phyloP scores from a whole-genome alignment of 2,888 invertebrate genomes.

The Maniola hyperantus region DNA sequence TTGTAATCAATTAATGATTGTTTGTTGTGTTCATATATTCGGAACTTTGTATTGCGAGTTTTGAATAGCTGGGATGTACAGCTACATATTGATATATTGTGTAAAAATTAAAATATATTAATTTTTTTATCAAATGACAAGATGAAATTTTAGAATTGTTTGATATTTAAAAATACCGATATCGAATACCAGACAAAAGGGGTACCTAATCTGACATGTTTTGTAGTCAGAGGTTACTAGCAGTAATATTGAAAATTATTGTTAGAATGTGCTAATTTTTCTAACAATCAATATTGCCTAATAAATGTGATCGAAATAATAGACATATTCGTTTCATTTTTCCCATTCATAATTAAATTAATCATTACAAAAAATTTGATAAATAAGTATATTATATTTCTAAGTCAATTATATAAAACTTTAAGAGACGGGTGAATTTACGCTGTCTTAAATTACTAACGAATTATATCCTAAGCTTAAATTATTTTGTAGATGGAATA shows the following conservation, averaged over 20 bases:
- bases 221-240: neutral
- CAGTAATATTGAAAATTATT: neutral
- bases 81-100: neutral
- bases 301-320: constrained; percentile 65
- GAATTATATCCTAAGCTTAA: constrained; percentile 72
- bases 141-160: neutral
- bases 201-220: neutral
- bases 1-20: neutral
- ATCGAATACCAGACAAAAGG: too few species aligned
- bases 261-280: constrained; percentile 18
- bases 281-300: constrained; percentile 39
- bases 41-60: neutral
- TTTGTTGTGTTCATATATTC: neutral
- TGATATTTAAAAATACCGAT: too few species aligned
- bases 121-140: neutral
- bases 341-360: constrained; percentile 78
- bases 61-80: neutral
- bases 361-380: constrained; percentile 76
- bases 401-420: constrained; percentile 82
- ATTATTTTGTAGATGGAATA: constrained; percentile 81
- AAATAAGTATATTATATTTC: constrained; percentile 84
- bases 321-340: constrained; percentile 58
- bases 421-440: constrained; percentile 82
- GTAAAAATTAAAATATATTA: neutral
- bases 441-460: constrained; percentile 71